Percentiles rank a stretch among this genome's conserved stretches.
phyloP scores from a whole-genome alignment of 2,797 vertebrate genomes.

The Momotus momota region DNA sequence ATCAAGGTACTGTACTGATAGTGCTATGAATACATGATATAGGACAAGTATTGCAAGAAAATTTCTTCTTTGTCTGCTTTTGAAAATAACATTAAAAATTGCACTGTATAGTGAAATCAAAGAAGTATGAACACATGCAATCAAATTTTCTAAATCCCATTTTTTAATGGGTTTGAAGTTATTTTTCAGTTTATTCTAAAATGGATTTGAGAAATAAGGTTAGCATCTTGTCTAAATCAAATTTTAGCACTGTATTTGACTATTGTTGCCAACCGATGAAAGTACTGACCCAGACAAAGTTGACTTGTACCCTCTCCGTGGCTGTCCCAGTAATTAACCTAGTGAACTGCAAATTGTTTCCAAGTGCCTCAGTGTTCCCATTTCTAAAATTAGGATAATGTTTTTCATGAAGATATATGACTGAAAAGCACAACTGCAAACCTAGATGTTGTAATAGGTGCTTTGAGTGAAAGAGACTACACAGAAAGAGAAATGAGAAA shows the following conservation, averaged over 20 bases:
- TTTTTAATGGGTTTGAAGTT: slow-evolving; percentile 43
- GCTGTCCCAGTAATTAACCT: neutral
- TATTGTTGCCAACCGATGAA: neutral
- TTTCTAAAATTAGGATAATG: neutral
- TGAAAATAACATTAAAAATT: slow-evolving; percentile 39
- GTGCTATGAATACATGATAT: slow-evolving; percentile 31
- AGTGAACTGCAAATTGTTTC: neutral
- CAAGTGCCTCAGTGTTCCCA: neutral
- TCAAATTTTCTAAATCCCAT: slow-evolving; percentile 16
- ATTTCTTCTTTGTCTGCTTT: slow-evolving; percentile 47
- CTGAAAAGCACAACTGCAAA: neutral
- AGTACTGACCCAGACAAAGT: neutral
- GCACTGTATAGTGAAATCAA: neutral
- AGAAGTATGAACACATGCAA: neutral
- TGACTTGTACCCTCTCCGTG: neutral
- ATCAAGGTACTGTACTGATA: slow-evolving; percentile 42
- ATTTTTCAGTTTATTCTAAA: neutral
- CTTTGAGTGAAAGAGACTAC: neutral
- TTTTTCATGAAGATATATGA: neutral
- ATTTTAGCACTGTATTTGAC: neutral
- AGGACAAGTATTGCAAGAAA: neutral
- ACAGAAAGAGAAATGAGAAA: neutral
- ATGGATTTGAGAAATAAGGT: neutral
- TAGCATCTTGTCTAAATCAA: neutral
- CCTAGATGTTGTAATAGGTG: neutral